A percentile compares a stretch with the other conserved stretches of the same genome.
Evolutionary conservation across 2,797 vertebrate species (phyloP).

Genomic region (Eptatretus atami): DNA sequence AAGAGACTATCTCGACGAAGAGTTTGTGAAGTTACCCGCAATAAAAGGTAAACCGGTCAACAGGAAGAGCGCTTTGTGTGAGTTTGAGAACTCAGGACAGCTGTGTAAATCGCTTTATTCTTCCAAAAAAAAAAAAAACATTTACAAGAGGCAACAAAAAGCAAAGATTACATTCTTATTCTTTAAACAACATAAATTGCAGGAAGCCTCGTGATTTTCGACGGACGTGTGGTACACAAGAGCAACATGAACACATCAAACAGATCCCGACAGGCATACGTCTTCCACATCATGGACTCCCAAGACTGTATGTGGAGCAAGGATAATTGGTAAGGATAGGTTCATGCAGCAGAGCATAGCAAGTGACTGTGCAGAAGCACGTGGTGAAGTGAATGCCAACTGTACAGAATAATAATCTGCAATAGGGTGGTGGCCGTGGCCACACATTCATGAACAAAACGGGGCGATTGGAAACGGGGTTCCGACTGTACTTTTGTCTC

Average conservation of each 20-base stretch:
- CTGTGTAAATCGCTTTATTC: too few species aligned
- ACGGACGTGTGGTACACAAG: neutral
- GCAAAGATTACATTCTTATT: neutral
- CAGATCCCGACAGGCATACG: neutral
- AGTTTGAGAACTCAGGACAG: too few species aligned
- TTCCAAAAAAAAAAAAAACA: neutral
- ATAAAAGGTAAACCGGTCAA: neutral
- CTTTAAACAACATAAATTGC: neutral
- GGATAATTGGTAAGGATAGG: neutral
- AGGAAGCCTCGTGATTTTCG: neutral
- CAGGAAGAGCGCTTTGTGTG: neutral
- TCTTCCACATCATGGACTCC: slow-evolving; percentile 4
- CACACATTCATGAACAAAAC: too few species aligned
- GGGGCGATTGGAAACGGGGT: neutral
- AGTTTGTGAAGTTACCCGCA: neutral
- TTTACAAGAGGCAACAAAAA: neutral
- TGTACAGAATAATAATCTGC: too few species aligned
- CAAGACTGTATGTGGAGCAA: neutral
- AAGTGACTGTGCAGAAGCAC: neutral
- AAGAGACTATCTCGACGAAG: neutral
- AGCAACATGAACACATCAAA: neutral
- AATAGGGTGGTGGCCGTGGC: too few species aligned
- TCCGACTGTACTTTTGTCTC: neutral
- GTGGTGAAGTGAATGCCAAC: neutral
- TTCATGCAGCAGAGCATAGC: neutral